These are phyloP conservation scores for Diploscapter pachys DNA, from an alignment of 1,140 invertebrate species.

Conservation along the genomic window DNA sequence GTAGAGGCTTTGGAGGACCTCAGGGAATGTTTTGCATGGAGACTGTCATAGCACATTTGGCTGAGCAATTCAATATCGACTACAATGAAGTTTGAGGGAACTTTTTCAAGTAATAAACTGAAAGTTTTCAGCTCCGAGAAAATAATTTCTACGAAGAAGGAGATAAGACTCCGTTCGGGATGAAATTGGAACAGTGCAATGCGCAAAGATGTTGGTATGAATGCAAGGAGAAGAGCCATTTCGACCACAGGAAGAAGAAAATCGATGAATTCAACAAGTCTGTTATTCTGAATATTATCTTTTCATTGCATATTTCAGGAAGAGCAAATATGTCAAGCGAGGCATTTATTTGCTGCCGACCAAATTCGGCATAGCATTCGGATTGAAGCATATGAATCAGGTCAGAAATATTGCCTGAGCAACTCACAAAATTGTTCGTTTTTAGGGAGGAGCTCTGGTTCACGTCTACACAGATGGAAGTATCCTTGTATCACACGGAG, in stretches of 20 bases:
- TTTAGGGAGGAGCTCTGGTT: conserved; percentile 73
- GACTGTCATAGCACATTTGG: conserved; percentile 64
- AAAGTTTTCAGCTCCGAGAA: conserved; percentile 64
- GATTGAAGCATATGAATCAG: conserved; percentile 77
- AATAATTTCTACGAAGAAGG: conserved; percentile 80
- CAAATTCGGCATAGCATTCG: conserved; percentile 84
- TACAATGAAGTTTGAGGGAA: conserved; percentile 60
- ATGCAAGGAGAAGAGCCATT: conserved; percentile 72
- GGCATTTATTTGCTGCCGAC: conserved; percentile 82
- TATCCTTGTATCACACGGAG: conserved; percentile 82
- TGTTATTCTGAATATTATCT: not conserved
- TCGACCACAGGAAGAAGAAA: conserved; percentile 65
- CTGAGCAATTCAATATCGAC: conserved; percentile 69
- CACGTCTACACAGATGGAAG: conserved; percentile 86
- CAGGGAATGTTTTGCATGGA: conserved; percentile 34
- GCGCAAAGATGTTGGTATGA: conserved; percentile 77
- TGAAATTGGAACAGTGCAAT: conserved; percentile 73
- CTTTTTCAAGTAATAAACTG: not conserved
- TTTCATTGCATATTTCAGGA: conserved; percentile 47
- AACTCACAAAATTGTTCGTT: conserved; percentile 13
- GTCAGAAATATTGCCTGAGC: conserved; percentile 45
- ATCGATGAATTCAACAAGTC: conserved; percentile 72
- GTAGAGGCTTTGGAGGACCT: conserved; percentile 31
- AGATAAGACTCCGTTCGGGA: conserved; percentile 75
- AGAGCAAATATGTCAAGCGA: conserved; percentile 80